Evolutionary conservation across 2,797 vertebrate species (phyloP).

Genomic region (Galago senegalensis): DNA sequence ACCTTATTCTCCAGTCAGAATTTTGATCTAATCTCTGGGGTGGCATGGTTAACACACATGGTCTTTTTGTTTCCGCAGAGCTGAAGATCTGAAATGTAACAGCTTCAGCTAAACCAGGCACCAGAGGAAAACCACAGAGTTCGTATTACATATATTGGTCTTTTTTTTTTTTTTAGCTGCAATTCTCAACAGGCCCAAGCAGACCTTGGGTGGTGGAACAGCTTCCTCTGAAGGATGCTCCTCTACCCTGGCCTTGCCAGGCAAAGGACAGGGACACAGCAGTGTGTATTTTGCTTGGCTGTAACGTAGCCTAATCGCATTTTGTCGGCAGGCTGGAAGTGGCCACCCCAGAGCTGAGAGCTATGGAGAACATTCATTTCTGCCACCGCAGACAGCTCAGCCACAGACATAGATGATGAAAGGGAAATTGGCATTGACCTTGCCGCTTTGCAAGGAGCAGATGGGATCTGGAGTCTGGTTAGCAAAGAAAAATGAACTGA

Average conservation of each 20-base stretch:
- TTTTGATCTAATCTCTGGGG: slow-evolving; percentile 78
- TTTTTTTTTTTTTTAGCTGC: neutral
- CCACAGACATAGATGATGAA: slow-evolving; percentile 79
- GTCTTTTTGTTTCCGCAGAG: slow-evolving; percentile 76
- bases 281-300: slow-evolving; percentile 70
- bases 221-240: slow-evolving; percentile 46
- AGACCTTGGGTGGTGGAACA: slow-evolving; percentile 59
- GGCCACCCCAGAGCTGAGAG: slow-evolving; percentile 72
- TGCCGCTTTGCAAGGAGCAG: slow-evolving; percentile 74
- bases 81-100: slow-evolving; percentile 70
- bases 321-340: slow-evolving; percentile 78
- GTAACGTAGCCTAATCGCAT: slow-evolving; percentile 31
- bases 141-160: slow-evolving; percentile 71
- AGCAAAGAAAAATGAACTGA: slow-evolving; percentile 79
- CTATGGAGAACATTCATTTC: slow-evolving; percentile 79
- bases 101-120: slow-evolving; percentile 37
- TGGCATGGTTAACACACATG: slow-evolving; percentile 30
- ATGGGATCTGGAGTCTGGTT: slow-evolving; percentile 79
- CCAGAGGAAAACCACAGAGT: slow-evolving; percentile 72
- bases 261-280: slow-evolving; percentile 57
- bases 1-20: slow-evolving; percentile 76
- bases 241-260: slow-evolving; percentile 2
- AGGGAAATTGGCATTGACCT: slow-evolving; percentile 84
- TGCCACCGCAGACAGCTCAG: slow-evolving; percentile 78
- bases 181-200: slow-evolving; percentile 55